Conservation (phyloP, 2,888 invertebrate genomes). For the Sarcophaga carnaria region DNA sequence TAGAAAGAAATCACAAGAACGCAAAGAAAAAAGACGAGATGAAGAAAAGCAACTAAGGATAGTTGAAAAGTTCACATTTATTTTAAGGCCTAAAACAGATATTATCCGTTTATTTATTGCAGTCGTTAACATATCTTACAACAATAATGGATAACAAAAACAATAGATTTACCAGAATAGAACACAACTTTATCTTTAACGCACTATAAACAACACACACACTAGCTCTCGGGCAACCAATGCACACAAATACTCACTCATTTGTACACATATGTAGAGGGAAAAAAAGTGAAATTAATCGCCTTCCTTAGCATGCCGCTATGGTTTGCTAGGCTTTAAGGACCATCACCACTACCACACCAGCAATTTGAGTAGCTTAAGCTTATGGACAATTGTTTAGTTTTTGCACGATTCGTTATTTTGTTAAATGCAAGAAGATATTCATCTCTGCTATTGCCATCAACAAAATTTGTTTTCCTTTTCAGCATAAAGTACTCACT, state of each 20-base stretch:
- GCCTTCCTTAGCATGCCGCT: neutral
- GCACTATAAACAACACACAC: slow-evolving; percentile 38
- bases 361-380: slow-evolving; percentile 1
- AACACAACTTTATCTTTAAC: slow-evolving; percentile 57
- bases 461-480: slow-evolving; percentile 33
- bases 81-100: slow-evolving; percentile 74
- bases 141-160: slow-evolving; percentile 50
- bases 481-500: neutral
- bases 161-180: slow-evolving; percentile 3
- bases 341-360: neutral
- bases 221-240: neutral
- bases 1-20: slow-evolving; percentile 32
- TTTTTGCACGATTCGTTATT: slow-evolving; percentile 78
- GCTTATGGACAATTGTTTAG: slow-evolving; percentile 75
- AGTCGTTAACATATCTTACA: slow-evolving; percentile 80
- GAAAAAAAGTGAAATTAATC: too few species aligned
- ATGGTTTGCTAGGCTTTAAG: neutral
- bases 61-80: slow-evolving; percentile 52
- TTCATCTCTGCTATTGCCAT: slow-evolving; percentile 45
- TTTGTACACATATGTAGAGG: neutral
- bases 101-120: slow-evolving; percentile 81
- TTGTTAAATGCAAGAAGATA: slow-evolving; percentile 68
- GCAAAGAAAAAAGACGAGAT: slow-evolving; percentile 26
- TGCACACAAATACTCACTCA: slow-evolving; percentile 8
- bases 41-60: neutral